Evolutionary conservation across 2,797 vertebrate species (phyloP), one percentile per base, ranked within the genome.

Genomic region (Pseudochromis fuscus): DNA sequence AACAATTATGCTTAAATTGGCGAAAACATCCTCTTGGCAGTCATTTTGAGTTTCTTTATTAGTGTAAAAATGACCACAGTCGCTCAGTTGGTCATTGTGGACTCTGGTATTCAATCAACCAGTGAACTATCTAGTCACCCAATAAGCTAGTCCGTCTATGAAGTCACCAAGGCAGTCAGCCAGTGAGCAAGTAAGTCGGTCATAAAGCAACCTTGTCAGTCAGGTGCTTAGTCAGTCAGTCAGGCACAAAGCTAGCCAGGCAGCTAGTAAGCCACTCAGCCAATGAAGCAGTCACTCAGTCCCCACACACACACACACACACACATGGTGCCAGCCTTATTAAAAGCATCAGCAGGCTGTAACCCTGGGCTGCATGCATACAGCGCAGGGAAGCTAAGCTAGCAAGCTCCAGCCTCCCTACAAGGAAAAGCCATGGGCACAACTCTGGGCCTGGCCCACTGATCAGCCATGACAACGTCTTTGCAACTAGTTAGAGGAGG

Each of bases 381-480:
- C 65, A 79, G 76, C 57, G 1, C 5, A 52, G 71, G 94, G 94
- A 93, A 91, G 95, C 96, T 95, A 96, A 55, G 72, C 83, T 85
- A 82, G 86, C 65, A 37, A 80, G 82, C 86, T 76, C 70, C 75
- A 88, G 76, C 76, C 72, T 65, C 67, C 79, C 83, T 58, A 76
- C n/a, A 93, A 95, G 96, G 95, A 96, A 95, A 94, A 95, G 97
- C 97, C 96, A 97, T 84, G 87, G 96, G 97, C 96, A 77, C 93
- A 94, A 95, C 96, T 96, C 94, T 92, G 94, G 95, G 95, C 96
- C 84, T 66, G 73, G 78, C 94, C 95, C 90, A 93, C 96, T 97
- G 96, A 97, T 97, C 95, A 91, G 91, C 96, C 96, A 95, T 97
- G 97, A 98, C 96, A 97, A 96, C 95, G 94, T 96, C 96, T 96